Base-by-base conservation (phyloP, 1,140 invertebrate genomes). In the Caerostris darwini region DNA sequence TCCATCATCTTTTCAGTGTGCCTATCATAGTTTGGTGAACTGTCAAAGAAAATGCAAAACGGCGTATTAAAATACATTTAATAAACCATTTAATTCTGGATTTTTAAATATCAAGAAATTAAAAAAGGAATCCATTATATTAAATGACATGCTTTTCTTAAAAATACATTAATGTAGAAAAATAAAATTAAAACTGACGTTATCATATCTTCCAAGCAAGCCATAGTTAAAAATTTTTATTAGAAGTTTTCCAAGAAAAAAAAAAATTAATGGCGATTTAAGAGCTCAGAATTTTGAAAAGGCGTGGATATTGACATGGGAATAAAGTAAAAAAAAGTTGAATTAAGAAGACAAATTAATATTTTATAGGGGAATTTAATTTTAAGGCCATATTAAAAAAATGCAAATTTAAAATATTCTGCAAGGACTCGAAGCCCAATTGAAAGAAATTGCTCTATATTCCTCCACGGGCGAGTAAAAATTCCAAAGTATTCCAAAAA, bases 311-410 rank as follows among this genome's bases (percentile, higher is more conserved):
- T 12, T 53, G 34, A 53, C n/a, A 12, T 12, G 14, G 14, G 17
- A 14, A 14, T 3, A 17, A 3, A 17, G 61, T 5, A n/a, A 7
- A 19, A 71, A 91, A 85, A 92, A 5, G 3, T 19, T 61, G 71
- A 94, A 94, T 94, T 94, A 94, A 94, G 19, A 57, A 17, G 59
- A n/a, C 86, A 94, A 87, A 71, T 93, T 94, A 88, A 94, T 94
- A 94, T 82, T 94, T 93, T 88, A 88, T 89, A 88, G 50, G 67
- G 86, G 92, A 94, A 94, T 94, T 94, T 81, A 89, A 94, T 94
- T 94, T 94, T 67, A 94, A 69, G 92, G 57, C 50, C 71, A 94
- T 94, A 94, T 94, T 94, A 86, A 94, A 94, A 94, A 94, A 88
- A 94, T 94, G 92, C 56, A 94, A 94, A 94, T 94, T 83, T 82